Evolutionary conservation across 2,113 vertebrate species (phyloP).

Genomic region (Laterallus jamaicensis): DNA sequence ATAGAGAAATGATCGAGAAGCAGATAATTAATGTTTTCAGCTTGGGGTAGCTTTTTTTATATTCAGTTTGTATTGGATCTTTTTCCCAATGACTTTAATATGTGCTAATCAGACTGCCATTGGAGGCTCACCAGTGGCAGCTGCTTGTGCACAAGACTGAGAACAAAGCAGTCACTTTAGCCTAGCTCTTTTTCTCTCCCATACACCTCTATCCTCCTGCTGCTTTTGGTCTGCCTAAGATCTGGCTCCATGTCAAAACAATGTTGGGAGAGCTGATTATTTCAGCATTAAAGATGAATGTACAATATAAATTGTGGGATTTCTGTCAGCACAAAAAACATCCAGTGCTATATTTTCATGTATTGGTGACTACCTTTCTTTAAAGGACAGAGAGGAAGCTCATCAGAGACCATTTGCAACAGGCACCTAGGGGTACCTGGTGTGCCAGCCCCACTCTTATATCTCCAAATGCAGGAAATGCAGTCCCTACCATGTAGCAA

Average conservation of each 20-base stretch:
- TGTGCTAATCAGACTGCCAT: not conserved
- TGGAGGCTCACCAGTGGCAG: not conserved
- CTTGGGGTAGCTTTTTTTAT: not conserved
- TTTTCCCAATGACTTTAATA: not conserved
- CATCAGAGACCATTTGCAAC: accelerated
- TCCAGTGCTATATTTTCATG: not conserved
- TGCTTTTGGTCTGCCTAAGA: not conserved
- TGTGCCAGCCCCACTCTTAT: not conserved
- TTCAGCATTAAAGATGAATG: not conserved
- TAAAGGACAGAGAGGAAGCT: not conserved
- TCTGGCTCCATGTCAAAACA: not conserved
- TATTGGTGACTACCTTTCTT: not conserved
- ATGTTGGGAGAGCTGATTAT: not conserved
- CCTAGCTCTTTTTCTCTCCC: not conserved
- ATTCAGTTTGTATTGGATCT: not conserved
- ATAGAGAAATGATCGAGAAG: not conserved
- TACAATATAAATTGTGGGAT: not conserved
- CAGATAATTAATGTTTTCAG: not conserved
- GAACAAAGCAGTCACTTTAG: not conserved
- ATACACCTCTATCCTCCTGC: not conserved
- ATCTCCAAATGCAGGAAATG: not conserved
- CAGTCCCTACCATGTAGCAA: not conserved
- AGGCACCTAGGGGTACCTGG: not conserved
- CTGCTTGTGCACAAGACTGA: not conserved
- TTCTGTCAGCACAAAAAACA: not conserved